Evolutionary conservation across 2,113 vertebrate genomes (phyloP).

Genomic region (Manacus vitellinus): DNA sequence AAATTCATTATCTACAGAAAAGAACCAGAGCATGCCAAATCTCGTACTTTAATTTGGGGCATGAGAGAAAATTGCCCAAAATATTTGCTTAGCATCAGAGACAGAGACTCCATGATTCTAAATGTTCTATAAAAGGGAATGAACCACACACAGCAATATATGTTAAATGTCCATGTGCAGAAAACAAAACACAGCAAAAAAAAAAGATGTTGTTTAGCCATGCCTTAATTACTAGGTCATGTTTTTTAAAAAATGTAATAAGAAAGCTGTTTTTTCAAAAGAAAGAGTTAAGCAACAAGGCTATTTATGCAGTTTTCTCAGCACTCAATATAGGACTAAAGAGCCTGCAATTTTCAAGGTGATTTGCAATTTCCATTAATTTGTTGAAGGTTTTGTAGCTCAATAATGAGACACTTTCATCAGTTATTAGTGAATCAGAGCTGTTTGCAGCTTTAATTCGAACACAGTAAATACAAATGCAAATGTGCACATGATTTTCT

Average conservation of each 20-base stretch:
- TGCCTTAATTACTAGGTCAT: background rate
- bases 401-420: conserved; percentile 58
- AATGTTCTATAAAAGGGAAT: background rate
- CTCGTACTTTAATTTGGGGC: background rate
- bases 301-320: conserved; percentile 36
- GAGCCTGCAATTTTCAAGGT: conserved; percentile 66
- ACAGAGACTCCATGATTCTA: background rate
- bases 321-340: conserved; percentile 21
- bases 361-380: conserved; percentile 65
- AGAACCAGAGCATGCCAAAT: background rate
- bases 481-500: conserved; percentile 48
- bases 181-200: background rate
- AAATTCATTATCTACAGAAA: background rate
- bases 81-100: background rate
- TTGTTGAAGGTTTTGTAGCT: conserved; percentile 57
- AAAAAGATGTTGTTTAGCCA: background rate
- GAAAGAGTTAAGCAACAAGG: conserved; percentile 4
- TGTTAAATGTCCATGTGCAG: background rate
- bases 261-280: conserved; percentile 3
- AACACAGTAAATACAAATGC: conserved; percentile 60
- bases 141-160: background rate
- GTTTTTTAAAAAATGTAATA: background rate
- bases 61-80: background rate
- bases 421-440: conserved; percentile 63
- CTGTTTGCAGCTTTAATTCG: conserved; percentile 53